Percentiles rank a stretch among this genome's conserved stretches.
phyloP scores from a whole-genome alignment of 2,888 invertebrate species.

The Acleris sparsana region DNA sequence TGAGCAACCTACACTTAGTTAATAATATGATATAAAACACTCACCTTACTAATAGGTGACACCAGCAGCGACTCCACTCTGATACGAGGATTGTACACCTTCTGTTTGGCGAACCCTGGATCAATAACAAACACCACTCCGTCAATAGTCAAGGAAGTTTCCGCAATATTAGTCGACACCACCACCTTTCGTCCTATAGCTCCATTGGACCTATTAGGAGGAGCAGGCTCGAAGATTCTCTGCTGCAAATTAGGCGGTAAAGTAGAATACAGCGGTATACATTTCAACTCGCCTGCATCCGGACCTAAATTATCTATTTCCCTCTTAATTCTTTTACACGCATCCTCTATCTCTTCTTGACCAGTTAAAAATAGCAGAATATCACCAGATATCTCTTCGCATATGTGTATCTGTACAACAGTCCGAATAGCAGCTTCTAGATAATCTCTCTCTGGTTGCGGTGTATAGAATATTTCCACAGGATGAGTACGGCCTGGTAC shows the following conservation, averaged over 20 bases:
- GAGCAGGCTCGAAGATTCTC: slow-evolving; percentile 98
- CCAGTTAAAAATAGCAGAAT: slow-evolving; percentile 93
- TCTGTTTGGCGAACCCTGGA: slow-evolving; percentile 99
- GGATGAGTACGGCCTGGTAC: slow-evolving; percentile 90
- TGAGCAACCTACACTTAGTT: no score
- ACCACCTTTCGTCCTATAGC: slow-evolving; percentile 96
- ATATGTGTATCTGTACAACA: slow-evolving; percentile 97
- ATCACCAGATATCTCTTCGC: slow-evolving; percentile 96
- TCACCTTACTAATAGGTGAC: slow-evolving; percentile 96
- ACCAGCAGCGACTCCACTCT: slow-evolving; percentile 98
- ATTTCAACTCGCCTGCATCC: slow-evolving; percentile 98
- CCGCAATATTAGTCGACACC: slow-evolving; percentile 99
- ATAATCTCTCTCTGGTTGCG: slow-evolving; percentile 98
- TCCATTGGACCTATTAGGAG: slow-evolving; percentile 94
- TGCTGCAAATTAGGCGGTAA: slow-evolving; percentile 98
- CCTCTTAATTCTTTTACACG: slow-evolving; percentile 97
- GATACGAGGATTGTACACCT: slow-evolving; percentile 93
- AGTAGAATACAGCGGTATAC: slow-evolving; percentile 99
- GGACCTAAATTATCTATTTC: slow-evolving; percentile 97
- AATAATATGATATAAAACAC: neutral
- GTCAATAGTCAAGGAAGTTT: slow-evolving; percentile 99
- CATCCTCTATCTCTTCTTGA: slow-evolving; percentile 98
- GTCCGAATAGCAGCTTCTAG: slow-evolving; percentile 99
- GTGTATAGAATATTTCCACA: slow-evolving; percentile 96
- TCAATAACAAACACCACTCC: slow-evolving; percentile 99